Evolutionary conservation across 2,113 vertebrate species (phyloP).

Genomic region (Chamaea fasciata): DNA sequence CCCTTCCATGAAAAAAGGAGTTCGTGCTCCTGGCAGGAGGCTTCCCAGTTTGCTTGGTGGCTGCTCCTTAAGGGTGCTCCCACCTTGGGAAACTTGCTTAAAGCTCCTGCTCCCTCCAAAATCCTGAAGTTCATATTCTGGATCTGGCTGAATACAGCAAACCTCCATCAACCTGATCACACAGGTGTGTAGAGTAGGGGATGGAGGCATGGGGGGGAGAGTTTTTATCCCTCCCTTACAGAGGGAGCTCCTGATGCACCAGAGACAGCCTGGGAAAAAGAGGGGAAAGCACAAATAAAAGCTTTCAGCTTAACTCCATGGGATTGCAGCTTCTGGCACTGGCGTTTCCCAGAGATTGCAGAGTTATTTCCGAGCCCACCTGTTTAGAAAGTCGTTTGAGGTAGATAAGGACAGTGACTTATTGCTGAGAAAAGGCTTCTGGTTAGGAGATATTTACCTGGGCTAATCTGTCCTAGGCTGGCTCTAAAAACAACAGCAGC

Average conservation of each 20-base stretch:
- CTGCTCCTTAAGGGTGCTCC: not conserved
- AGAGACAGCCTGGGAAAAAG: not conserved
- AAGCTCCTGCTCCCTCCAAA: not conserved
- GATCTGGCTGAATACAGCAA: not conserved
- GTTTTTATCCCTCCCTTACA: not conserved
- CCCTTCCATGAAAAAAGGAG: not conserved
- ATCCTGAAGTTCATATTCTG: not conserved
- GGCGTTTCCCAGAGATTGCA: not conserved
- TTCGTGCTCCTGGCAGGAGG: not conserved
- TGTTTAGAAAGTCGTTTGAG: slow-evolving; percentile 32
- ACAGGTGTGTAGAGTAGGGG: not conserved
- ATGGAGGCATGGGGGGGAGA: not conserved
- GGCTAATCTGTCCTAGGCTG: slow-evolving; percentile 29
- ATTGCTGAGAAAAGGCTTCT: slow-evolving; percentile 28
- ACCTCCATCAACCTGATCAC: not conserved
- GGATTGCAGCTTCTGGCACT: not conserved
- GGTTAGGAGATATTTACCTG: slow-evolving; percentile 26
- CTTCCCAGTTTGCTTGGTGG: not conserved
- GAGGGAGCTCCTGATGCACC: not conserved
- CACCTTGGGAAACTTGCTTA: not conserved
- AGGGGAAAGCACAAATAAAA: not conserved
- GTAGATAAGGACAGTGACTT: slow-evolving; percentile 44
- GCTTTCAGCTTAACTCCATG: not conserved
- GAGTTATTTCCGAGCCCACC: not conserved
- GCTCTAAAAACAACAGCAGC: slow-evolving; percentile 30